Percentiles rank a stretch among this genome's conserved stretches.
Conservation (phyloP, 2,888 invertebrate genomes). For the Micropterix aruncella region DNA sequence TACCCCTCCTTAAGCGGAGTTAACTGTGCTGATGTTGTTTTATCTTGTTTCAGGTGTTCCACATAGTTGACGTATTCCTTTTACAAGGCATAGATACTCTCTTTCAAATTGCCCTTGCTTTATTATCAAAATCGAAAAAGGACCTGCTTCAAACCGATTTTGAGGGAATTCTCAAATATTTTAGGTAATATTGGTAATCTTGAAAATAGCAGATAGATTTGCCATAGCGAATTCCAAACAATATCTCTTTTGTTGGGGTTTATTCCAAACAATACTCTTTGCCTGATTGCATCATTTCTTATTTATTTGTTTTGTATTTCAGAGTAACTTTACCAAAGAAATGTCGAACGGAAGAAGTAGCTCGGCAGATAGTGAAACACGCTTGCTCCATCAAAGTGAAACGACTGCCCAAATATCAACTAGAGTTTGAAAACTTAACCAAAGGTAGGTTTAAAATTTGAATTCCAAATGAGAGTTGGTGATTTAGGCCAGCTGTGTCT, state of each 20-base stretch:
- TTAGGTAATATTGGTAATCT: constrained; percentile 42
- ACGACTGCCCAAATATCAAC: constrained; percentile 88
- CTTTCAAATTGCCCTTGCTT: constrained; percentile 90
- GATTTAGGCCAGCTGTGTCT: too few relatives aligned
- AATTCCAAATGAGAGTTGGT: too few relatives aligned
- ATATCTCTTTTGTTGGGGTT: background rate
- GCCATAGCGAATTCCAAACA: background rate
- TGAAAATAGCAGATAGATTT: background rate
- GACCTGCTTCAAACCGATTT: constrained; percentile 90
- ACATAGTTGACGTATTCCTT: constrained; percentile 92
- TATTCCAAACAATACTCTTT: background rate
- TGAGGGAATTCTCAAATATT: constrained; percentile 95
- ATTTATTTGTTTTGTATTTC: constrained; percentile 4
- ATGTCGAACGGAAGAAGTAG: constrained; percentile 82
- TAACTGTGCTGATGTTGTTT: too few relatives aligned
- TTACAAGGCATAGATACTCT: constrained; percentile 89
- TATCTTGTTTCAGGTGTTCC: constrained; percentile 87
- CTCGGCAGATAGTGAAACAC: constrained; percentile 76
- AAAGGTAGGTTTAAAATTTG: constrained; percentile 51
- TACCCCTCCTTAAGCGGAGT: too few relatives aligned
- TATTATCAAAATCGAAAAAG: constrained; percentile 82
- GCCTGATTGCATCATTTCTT: constrained; percentile 4
- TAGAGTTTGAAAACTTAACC: constrained; percentile 49
- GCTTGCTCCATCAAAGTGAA: constrained; percentile 89
- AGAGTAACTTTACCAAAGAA: constrained; percentile 89